A percentile compares a stretch with the other conserved stretches of the same genome.
Conservation (phyloP, 2,888 invertebrate species). For the Oscheius sp. region DNA sequence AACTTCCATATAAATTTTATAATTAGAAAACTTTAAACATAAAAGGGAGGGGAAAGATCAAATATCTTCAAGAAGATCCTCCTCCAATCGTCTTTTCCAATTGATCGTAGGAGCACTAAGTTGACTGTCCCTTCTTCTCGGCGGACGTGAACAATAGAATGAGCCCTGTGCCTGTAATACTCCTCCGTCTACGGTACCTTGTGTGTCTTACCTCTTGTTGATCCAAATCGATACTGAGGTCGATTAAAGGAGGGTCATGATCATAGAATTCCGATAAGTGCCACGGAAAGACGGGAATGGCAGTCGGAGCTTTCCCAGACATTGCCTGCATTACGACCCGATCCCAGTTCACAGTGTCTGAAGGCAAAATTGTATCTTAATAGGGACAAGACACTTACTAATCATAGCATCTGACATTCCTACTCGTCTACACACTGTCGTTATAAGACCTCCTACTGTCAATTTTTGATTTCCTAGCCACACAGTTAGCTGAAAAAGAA, state of each 20-base stretch:
- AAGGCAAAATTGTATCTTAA: conserved; percentile 18
- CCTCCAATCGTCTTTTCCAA: conserved; percentile 44
- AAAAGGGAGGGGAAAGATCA: background rate
- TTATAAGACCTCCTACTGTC: conserved; percentile 68
- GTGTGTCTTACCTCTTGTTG: conserved; percentile 54
- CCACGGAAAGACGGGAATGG: conserved; percentile 70
- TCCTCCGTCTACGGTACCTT: background rate
- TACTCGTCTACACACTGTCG: conserved; percentile 68
- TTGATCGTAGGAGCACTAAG: conserved; percentile 55
- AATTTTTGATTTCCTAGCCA: conserved; percentile 69
- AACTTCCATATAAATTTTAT: too few species aligned
- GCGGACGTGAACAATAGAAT: conserved; percentile 57
- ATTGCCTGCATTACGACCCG: conserved; percentile 62
- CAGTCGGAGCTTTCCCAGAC: conserved; percentile 56
- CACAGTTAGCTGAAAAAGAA: conserved; percentile 62
- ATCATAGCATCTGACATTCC: conserved; percentile 70
- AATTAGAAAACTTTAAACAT: too few species aligned
- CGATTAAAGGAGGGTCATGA: conserved; percentile 70
- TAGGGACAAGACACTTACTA: too few species aligned
- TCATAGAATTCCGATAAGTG: conserved; percentile 70
- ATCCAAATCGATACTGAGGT: conserved; percentile 68
- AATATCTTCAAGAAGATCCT: conserved; percentile 29
- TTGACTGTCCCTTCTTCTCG: conserved; percentile 51
- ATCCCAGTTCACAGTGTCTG: conserved; percentile 70
- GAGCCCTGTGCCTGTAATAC: conserved; percentile 46